phyloP scores from a whole-genome alignment of 2,888 invertebrate genomes.

The Monoplex corrugatus region DNA sequence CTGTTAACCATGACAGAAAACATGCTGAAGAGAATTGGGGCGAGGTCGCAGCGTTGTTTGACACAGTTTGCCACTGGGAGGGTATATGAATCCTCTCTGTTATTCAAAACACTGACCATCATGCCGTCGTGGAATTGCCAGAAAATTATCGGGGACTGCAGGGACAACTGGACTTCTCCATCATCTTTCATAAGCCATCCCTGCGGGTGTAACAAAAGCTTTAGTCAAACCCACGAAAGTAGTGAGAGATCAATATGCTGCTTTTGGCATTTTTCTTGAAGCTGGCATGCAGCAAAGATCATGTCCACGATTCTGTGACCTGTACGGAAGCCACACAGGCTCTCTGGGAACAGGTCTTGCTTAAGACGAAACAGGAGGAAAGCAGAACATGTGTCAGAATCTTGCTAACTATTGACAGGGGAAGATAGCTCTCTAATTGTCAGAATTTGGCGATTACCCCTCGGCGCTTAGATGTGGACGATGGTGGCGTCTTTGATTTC shows the following conservation, averaged over 20 bases:
- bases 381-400: slow-evolving; percentile 55
- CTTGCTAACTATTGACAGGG: slow-evolving; percentile 49
- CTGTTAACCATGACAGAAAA: slow-evolving; percentile 45
- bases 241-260: slow-evolving; percentile 37
- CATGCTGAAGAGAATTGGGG: slow-evolving; percentile 44
- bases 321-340: slow-evolving; percentile 39
- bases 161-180: slow-evolving; percentile 23
- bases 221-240: slow-evolving; percentile 58
- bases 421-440: slow-evolving; percentile 54
- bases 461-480: too few relatives aligned
- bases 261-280: slow-evolving; percentile 56
- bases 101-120: neutral
- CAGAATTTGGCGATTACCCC: too few relatives aligned
- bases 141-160: slow-evolving; percentile 28
- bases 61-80: slow-evolving; percentile 40
- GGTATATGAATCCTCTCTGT: slow-evolving; percentile 5
- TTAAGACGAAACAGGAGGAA: slow-evolving; percentile 35
- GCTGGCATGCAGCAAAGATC: slow-evolving; percentile 48
- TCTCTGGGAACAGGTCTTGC: slow-evolving; percentile 39
- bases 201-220: slow-evolving; percentile 55
- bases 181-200: slow-evolving; percentile 45
- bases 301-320: slow-evolving; percentile 35
- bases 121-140: slow-evolving; percentile 47
- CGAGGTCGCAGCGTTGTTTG: slow-evolving; percentile 45
- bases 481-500: too few relatives aligned